These are phyloP conservation scores for Lepidostoma basale DNA, from an alignment of 1,140 invertebrate species.

Conservation along the genomic window DNA sequence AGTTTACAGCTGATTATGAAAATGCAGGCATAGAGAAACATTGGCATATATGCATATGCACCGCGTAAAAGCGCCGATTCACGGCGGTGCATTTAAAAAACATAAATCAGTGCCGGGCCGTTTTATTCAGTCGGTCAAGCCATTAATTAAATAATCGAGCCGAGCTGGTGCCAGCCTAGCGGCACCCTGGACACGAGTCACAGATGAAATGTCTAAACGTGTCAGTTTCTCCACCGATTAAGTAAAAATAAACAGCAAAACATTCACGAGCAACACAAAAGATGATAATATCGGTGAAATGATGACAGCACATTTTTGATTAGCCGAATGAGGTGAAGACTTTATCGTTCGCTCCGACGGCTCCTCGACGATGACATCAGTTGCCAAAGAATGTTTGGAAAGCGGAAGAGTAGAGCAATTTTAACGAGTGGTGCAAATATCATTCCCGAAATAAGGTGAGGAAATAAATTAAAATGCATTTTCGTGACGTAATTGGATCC, in stretches of 20 bases:
- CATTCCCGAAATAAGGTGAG: not conserved
- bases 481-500: conserved; percentile 39
- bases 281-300: not conserved
- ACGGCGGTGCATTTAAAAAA: too few species aligned
- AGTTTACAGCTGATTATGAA: not conserved
- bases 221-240: too few species aligned
- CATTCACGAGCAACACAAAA: not conserved
- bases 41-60: too few species aligned
- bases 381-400: not conserved
- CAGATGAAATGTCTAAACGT: too few species aligned
- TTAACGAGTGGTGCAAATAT: not conserved
- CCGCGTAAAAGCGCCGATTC: too few species aligned
- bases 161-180: too few species aligned
- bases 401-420: not conserved
- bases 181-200: too few species aligned
- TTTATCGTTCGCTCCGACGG: not conserved
- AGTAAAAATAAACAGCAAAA: not conserved
- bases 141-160: too few species aligned
- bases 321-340: not conserved
- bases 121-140: too few species aligned
- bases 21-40: too few species aligned
- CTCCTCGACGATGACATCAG: not conserved
- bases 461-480: conserved; percentile 29
- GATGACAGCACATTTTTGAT: conserved; percentile 30
- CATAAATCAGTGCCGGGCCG: too few species aligned